phyloP scores from a whole-genome alignment of 2,797 vertebrate genomes.

The Enteromius argenteus region DNA sequence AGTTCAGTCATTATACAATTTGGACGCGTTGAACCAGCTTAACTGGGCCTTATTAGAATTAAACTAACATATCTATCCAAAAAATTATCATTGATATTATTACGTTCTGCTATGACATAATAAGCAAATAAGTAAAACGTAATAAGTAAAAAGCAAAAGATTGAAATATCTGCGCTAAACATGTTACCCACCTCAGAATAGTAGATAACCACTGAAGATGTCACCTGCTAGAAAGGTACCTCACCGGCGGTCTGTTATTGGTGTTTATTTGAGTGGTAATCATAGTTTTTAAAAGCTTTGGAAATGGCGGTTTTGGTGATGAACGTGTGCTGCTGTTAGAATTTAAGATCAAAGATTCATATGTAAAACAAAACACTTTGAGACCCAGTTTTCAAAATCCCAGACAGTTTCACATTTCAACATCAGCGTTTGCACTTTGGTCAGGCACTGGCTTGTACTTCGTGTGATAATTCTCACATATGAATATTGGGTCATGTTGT shows the following conservation, averaged over 20 bases:
- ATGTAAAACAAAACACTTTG: not conserved
- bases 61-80: not conserved
- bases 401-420: conserved; percentile 7
- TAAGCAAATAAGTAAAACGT: too few relatives aligned
- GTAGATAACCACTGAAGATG: not conserved
- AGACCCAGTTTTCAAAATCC: conserved; percentile 1
- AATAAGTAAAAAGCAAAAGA: not conserved
- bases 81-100: not conserved
- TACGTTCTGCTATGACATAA: not conserved
- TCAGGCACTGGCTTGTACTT: not conserved
- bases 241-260: not conserved
- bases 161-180: not conserved
- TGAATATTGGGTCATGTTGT: conserved; percentile 31
- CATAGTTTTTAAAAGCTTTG: not conserved
- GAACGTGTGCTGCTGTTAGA: not conserved
- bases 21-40: not conserved
- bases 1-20: not conserved
- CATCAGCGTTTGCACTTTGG: not conserved
- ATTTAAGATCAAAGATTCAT: conserved; percentile 29
- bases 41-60: not conserved
- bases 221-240: not conserved
- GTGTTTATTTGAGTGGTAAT: not conserved
- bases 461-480: conserved; percentile 4
- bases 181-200: not conserved
- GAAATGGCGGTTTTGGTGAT: not conserved